Base-by-base conservation (phyloP, 2,113 vertebrate species). In the Solenodon paradoxus region DNA sequence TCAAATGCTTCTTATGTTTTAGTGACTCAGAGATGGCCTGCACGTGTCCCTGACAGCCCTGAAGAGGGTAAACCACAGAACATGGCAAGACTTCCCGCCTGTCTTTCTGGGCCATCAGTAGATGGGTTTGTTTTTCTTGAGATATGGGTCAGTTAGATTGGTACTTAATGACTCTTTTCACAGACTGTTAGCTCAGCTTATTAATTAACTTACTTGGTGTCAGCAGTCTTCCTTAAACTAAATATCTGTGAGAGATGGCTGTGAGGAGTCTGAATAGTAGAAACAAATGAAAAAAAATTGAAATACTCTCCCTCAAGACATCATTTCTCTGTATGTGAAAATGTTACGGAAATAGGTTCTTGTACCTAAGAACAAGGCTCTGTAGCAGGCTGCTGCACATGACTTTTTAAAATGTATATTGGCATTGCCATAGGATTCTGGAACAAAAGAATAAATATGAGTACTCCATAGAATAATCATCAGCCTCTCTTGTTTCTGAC, bases 141-240 rank as follows among this genome's bases (percentile, higher is more conserved):
- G 55, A 30, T 90, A 64, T 15, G 96, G 97, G 96, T 97, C 97
- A 97, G n/a, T 94, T 88, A 95, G 61, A 53, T 92, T 96, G 78
- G 84, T 90, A 93, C 93, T 97, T 97, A 97, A 95, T 92, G 88
- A 26, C 77, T 95, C 79, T 88, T 68, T 97, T 95, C 96, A 97
- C 95, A 95, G 87, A 57, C 61, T 81, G 66, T 96, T 97, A 92
- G 85, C 95, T 95, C 57, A 81, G 61, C 90, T 96, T 97, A 96
- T 97, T 97, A 96, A 96, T 96, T 97, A 97, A 88, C 80, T 81
- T 93, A 51, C n/a, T 84, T 59, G 55, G 72, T 96, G 93, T 93
- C 87, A 90, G 69, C 47, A 42, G 35, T 79, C 51, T 95, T 81
- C 61, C 53, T 85, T 96, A 63, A 95, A 75, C 84, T 90, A 57